phyloP scores from a whole-genome alignment of 2,888 invertebrate species.

The Torymus auratus region DNA sequence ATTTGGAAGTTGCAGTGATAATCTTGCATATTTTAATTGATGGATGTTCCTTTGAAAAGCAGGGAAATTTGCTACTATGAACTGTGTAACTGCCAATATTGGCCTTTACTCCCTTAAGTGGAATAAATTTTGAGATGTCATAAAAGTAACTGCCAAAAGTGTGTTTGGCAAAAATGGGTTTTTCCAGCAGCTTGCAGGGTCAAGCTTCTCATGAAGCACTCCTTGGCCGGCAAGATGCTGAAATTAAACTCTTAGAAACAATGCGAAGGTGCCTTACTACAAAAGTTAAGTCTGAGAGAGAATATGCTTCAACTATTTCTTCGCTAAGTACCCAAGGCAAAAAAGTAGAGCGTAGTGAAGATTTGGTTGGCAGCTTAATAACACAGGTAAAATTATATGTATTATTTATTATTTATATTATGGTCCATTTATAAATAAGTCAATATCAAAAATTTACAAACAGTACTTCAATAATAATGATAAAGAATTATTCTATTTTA shows the following conservation, averaged over 20 bases:
- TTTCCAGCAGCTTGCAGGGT: constrained; percentile 91
- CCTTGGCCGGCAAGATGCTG: constrained; percentile 93
- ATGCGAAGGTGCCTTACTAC: constrained; percentile 91
- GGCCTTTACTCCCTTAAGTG: constrained; percentile 5
- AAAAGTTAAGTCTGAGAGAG: constrained; percentile 94
- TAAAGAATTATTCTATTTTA: too few relatives aligned
- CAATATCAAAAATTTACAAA: too few relatives aligned
- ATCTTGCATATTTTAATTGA: constrained; percentile 14
- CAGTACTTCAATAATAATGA: too few relatives aligned
- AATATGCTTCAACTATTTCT: constrained; percentile 90
- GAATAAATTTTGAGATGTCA: constrained; percentile 31
- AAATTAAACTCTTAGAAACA: constrained; percentile 92
- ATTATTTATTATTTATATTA: constrained; percentile 2
- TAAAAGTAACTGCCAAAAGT: constrained; percentile 23
- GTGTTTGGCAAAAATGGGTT: constrained; percentile 81
- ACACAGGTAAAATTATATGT: constrained; percentile 68
- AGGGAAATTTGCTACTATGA: constrained; percentile 27
- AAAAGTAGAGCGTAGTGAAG: constrained; percentile 88
- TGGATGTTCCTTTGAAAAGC: constrained; percentile 24
- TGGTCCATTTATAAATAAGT: not conserved
- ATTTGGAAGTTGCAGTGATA: not conserved
- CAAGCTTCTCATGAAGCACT: constrained; percentile 94
- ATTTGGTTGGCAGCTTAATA: constrained; percentile 81
- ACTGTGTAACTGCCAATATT: constrained; percentile 4
- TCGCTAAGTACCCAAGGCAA: constrained; percentile 89